Evolutionary conservation across 1,140 invertebrate species (phyloP).

Genomic region (Anagrus nilaparvatae): DNA sequence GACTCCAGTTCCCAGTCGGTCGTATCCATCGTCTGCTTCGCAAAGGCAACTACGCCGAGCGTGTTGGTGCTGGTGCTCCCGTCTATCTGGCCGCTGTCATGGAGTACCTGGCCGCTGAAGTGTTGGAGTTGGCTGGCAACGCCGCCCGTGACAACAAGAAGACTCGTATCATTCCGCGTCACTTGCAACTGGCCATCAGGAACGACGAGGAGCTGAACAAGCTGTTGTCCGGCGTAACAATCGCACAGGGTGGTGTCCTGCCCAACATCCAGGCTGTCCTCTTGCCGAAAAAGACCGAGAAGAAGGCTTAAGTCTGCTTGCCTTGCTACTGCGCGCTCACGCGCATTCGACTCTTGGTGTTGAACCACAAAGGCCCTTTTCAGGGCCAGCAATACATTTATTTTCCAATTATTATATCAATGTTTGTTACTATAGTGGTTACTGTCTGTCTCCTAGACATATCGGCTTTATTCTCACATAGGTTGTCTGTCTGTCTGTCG

Average conservation of each 20-base stretch:
- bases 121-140: conserved; percentile 16
- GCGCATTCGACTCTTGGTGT: no score
- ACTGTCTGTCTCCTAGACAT: no score
- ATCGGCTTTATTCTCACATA: no score
- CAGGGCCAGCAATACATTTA: no score
- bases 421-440: no score
- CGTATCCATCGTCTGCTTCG: conserved; percentile 31
- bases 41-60: conserved; percentile 14
- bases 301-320: neutral
- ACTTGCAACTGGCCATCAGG: conserved; percentile 71
- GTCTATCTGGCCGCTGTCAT: conserved; percentile 47
- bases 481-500: no score
- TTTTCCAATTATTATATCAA: no score
- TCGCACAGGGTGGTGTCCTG: no score
- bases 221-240: no score
- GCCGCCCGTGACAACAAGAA: conserved; percentile 13
- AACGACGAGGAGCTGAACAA: conserved; percentile 58
- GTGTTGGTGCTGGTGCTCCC: conserved; percentile 45
- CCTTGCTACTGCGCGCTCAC: no score
- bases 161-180: conserved; percentile 60
- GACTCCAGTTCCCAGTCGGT: conserved; percentile 61
- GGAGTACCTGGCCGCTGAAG: conserved; percentile 42
- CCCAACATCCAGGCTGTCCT: conserved; percentile 56
- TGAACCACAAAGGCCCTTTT: no score
- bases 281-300: conserved; percentile 44